Conservation (phyloP, 2,888 invertebrate genomes). For the Ariolimax columbianus region DNA sequence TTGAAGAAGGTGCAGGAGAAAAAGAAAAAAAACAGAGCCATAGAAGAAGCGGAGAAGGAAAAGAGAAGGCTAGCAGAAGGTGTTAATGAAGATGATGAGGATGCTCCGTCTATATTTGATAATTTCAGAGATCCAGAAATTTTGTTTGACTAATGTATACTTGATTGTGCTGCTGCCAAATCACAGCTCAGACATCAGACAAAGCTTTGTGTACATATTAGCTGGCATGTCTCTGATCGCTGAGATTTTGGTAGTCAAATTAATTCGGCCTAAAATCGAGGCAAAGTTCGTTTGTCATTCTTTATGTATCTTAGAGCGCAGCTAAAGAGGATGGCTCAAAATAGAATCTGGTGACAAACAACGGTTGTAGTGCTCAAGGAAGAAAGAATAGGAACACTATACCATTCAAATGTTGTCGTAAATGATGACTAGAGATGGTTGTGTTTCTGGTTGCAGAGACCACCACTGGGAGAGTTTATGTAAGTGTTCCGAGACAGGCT, state of each 20-base stretch:
- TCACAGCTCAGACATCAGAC: not conserved
- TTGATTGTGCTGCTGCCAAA: not conserved
- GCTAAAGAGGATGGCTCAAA: no score
- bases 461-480: no score
- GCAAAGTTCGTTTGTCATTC: not conserved
- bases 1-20: slow-evolving; percentile 92
- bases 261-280: not conserved
- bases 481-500: no score
- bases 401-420: no score
- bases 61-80: slow-evolving; percentile 1
- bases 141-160: slow-evolving; percentile 41
- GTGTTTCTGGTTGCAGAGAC: no score
- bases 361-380: no score
- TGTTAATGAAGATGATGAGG: not conserved
- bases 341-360: no score
- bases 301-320: no score
- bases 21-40: slow-evolving; percentile 89
- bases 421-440: no score
- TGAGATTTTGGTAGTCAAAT: not conserved
- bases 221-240: not conserved
- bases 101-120: slow-evolving; percentile 49
- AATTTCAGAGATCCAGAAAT: slow-evolving; percentile 50
- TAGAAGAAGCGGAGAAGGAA: slow-evolving; percentile 81
- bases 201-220: not conserved
- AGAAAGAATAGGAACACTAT: no score